These are phyloP conservation scores for Ctenodactylus gundi DNA, from an alignment of 2,113 vertebrate species.

Conservation along the genomic window DNA sequence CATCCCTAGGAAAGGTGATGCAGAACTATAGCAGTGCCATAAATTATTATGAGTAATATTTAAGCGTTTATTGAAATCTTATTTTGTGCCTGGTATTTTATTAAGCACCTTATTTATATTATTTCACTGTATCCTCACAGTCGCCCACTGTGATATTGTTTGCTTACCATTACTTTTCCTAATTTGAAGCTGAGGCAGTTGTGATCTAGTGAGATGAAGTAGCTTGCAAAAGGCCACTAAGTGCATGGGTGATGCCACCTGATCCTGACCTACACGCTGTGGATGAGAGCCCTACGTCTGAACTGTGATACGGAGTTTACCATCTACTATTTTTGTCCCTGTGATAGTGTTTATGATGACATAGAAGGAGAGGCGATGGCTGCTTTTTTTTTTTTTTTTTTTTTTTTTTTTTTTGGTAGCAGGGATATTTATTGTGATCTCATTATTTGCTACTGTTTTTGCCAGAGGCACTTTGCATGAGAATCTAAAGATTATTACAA, in stretches of 20 bases:
- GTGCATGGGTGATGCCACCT: no score
- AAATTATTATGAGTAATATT: neutral
- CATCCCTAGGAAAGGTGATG: neutral
- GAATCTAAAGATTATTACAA: no score
- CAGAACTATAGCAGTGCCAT: neutral
- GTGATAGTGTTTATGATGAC: rapidly evolving
- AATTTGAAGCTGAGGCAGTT: neutral
- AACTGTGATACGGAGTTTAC: rapidly evolving
- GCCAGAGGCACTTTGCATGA: no score
- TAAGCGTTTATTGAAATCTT: neutral
- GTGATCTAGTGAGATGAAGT: no score
- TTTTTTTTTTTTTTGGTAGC: no score
- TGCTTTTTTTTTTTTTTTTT: no score
- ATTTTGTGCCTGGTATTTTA: neutral
- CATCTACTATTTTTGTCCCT: neutral
- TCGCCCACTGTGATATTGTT: neutral
- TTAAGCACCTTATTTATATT: neutral
- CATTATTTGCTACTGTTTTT: no score
- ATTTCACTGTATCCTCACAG: neutral
- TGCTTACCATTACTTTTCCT: neutral
- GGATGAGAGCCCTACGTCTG: neutral
- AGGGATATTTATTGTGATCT: no score
- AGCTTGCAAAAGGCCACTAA: no score
- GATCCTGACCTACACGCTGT: neutral
- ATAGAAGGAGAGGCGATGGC: neutral